Conservation (phyloP, 2,113 vertebrate genomes). For the Meriones unguiculatus region DNA sequence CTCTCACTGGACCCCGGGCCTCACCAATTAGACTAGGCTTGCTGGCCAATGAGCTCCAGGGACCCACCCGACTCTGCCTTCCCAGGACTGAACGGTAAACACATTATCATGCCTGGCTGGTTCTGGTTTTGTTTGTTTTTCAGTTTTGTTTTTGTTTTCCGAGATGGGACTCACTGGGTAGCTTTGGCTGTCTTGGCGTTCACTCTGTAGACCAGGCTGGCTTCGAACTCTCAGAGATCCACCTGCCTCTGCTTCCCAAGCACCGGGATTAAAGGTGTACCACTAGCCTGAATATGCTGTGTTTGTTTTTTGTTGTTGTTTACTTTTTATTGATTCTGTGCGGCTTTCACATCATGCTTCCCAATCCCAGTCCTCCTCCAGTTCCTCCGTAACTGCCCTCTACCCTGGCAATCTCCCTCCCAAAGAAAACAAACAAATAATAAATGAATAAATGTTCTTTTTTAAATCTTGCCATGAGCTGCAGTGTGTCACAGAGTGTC, state of each 20-base stretch:
- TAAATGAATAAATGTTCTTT: neutral
- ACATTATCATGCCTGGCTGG: neutral
- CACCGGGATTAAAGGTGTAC: too few relatives aligned
- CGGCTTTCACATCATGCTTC: neutral
- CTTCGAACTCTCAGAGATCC: neutral
- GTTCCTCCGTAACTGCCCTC: neutral
- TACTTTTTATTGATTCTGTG: neutral
- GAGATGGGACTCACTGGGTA: neutral
- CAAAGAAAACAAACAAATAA: neutral
- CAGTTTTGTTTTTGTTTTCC: neutral
- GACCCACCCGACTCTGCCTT: neutral
- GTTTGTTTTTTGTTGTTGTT: neutral
- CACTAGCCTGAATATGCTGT: neutral
- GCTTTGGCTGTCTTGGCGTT: neutral
- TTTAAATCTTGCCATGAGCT: neutral
- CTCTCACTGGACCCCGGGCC: too few relatives aligned
- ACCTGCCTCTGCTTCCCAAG: neutral
- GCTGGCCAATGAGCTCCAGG: neutral
- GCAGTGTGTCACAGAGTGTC: neutral
- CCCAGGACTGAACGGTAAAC: neutral
- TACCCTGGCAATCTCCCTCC: neutral
- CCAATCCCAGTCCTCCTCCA: neutral
- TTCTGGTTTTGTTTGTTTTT: neutral
- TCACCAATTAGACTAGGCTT: too few relatives aligned
- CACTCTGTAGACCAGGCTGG: neutral